Evolutionary conservation across 2,888 invertebrate species (phyloP), one percentile per base, ranked within the genome.

Genomic region (Iphiclides podalirius): DNA sequence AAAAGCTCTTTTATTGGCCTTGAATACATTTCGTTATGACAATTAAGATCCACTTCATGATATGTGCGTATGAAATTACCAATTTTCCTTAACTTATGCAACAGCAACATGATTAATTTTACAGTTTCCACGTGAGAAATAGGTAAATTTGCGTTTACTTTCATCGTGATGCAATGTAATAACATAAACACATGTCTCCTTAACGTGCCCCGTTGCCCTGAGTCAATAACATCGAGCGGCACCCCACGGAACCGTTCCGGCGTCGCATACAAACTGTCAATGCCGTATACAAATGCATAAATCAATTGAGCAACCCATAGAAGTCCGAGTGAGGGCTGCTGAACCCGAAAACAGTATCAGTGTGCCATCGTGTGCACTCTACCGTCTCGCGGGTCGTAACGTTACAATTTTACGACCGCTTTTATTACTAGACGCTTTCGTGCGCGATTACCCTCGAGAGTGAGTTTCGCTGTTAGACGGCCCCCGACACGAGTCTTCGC

Each of bases 401-500:
- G 76, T 84, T 83, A 84, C 83, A 80, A 81, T 84, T 87, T 87
- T 87, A 87, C 80, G 86, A 83, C 70, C 79, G 66, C 77, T 86
- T 87, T 87, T 87, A 88, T 87, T 86, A 82, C 87, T 75, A 82
- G 83, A 85, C 87, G 87, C 87, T 88, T 88, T 88, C 87, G 85
- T 86, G 85, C 85, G 68, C 87, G 86, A 88, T 87, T 87, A 88
- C 87, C 86, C 87, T 81, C 85, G 72, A 74, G 87, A 88, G 87
- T 88, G 87, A 85, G 86, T 87, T 88, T 86, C 79, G 87, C 85
- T 88, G 87, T 88, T 85, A 87, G 77, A 68, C 67, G 79, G 81
- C 76, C 67, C 64, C 61, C 53, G 68, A 72, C 67, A 66, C 63
- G 70, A 67, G 63, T 72, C 59, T 69, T 69, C 67, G 70, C 72